These are phyloP conservation scores for Chaetophractus vellerosus DNA, from an alignment of 2,797 vertebrate species.

Conservation along the genomic window DNA sequence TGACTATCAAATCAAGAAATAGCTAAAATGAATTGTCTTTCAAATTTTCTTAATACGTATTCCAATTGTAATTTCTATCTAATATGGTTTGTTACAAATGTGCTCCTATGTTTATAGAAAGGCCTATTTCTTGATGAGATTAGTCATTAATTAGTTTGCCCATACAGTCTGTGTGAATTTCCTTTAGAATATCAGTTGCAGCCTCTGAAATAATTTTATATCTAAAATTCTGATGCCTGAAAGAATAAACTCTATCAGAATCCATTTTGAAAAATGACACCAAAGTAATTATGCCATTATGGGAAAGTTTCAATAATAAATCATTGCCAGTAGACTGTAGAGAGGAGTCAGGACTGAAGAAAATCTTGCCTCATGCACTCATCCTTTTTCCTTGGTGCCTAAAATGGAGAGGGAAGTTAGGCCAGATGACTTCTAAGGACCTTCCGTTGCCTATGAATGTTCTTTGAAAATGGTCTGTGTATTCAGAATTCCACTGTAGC, in stretches of 20 bases:
- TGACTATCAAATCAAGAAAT: slow-evolving; percentile 47
- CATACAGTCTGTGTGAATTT: neutral
- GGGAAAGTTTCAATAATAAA: neutral
- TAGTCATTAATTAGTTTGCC: slow-evolving; percentile 23
- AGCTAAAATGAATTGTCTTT: slow-evolving; percentile 24
- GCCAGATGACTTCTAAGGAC: neutral
- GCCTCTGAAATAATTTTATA: slow-evolving; percentile 39
- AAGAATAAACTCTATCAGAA: too few relatives aligned
- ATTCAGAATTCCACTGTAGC: neutral
- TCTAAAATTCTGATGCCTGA: neutral
- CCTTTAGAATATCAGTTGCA: slow-evolving; percentile 38
- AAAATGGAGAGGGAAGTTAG: neutral
- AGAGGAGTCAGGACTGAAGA: neutral
- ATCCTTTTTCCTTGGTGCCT: neutral
- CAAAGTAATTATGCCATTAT: neutral
- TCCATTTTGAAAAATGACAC: slow-evolving; percentile 38
- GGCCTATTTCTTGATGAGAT: neutral
- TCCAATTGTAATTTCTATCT: slow-evolving; percentile 29
- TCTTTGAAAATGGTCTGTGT: neutral
- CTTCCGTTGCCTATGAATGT: neutral
- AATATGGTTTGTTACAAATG: slow-evolving; percentile 42
- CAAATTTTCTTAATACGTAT: neutral
- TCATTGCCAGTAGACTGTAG: neutral
- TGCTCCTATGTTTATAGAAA: slow-evolving; percentile 7
- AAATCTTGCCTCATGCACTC: neutral